Conservation (phyloP, 2,113 vertebrate species). For the Globicephala melas region DNA sequence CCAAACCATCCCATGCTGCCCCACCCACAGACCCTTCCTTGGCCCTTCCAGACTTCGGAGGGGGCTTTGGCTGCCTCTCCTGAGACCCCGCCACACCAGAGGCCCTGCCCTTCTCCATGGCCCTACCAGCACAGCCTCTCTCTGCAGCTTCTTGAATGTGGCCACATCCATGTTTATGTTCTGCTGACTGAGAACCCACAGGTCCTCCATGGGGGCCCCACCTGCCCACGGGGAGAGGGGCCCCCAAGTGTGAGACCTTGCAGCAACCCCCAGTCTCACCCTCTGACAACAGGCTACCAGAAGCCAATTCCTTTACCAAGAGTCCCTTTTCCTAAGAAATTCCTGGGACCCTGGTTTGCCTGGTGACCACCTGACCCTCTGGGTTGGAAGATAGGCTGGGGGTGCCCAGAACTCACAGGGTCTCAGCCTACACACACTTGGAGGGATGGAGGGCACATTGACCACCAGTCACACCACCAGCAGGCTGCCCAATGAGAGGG, state of each 20-base stretch:
- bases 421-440: not conserved
- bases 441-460: not conserved
- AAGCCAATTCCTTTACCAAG: not conserved
- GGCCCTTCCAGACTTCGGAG: not conserved
- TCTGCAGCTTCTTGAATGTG: conserved; percentile 71
- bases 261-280: not conserved
- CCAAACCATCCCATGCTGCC: not conserved
- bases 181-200: conserved; percentile 62
- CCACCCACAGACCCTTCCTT: not conserved
- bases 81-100: rapidly evolving
- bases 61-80: rapidly evolving
- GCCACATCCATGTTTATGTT: conserved; percentile 67
- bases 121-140: conserved; percentile 72
- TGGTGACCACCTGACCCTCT: not conserved
- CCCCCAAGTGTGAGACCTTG: not conserved
- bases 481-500: too few species aligned
- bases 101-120: rapidly evolving
- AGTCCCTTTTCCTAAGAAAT: not conserved
- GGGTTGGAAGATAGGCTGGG: not conserved
- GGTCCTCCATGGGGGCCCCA: conserved; percentile 69
- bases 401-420: not conserved
- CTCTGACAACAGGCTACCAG: not conserved
- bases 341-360: not conserved
- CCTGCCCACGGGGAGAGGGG: conserved; percentile 46
- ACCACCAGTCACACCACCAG: rapidly evolving